A percentile compares a stretch with the other conserved stretches of the same genome.
These are phyloP conservation scores for Pterocles burchelli DNA, from an alignment of 2,113 vertebrate genomes.

Conservation along the genomic window DNA sequence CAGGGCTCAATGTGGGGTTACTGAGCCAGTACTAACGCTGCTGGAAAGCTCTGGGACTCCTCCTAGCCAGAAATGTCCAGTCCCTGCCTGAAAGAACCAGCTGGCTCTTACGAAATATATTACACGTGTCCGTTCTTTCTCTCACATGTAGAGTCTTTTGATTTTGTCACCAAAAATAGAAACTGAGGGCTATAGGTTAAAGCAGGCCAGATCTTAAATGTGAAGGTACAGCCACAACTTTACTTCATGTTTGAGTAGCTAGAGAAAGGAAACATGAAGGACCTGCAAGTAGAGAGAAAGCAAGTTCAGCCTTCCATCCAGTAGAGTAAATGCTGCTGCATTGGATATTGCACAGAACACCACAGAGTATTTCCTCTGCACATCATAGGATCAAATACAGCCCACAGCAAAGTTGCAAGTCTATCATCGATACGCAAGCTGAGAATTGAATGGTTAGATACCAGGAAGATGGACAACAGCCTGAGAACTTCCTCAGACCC, in stretches of 20 bases:
- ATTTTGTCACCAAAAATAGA: neutral
- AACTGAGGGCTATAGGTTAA: neutral
- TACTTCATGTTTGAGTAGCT: neutral
- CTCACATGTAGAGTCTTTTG: neutral
- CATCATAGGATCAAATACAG: neutral
- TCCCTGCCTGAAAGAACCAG: neutral
- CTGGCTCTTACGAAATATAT: neutral
- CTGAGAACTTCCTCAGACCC: neutral
- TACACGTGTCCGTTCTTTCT: neutral
- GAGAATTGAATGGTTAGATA: neutral
- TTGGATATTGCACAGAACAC: neutral
- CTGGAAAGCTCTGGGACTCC: neutral
- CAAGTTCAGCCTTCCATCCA: neutral
- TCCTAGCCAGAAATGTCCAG: neutral
- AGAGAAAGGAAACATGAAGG: neutral
- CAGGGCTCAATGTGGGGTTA: accelerated
- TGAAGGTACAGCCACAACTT: neutral
- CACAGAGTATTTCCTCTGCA: neutral
- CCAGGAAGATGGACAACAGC: neutral
- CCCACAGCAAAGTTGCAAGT: neutral
- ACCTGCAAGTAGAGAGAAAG: neutral
- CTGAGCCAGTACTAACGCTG: neutral
- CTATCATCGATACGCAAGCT: neutral
- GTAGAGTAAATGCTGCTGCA: neutral
- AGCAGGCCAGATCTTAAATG: neutral